Base-by-base conservation (phyloP, 2,888 invertebrate genomes). In the Melieria picta region DNA sequence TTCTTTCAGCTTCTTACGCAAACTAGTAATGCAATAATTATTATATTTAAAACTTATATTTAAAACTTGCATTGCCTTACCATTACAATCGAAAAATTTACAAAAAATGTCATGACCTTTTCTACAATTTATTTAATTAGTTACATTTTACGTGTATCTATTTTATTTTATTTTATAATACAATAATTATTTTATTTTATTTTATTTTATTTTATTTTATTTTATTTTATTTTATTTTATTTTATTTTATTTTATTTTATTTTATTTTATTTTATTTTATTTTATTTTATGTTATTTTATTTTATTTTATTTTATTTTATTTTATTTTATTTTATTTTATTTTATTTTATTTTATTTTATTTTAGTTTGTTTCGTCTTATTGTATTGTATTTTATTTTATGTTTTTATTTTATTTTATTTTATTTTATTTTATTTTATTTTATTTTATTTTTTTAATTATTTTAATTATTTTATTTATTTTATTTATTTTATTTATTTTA, bases 201-300 rank as follows among this genome's bases (percentile, higher is more conserved):
- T 55, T 55, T 4, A n/a, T 55, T 55, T 55, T n/a, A n/a, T 55
- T 55, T 55, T 4, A n/a, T 55, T 55, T 55, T n/a, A n/a, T 55
- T 55, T 55, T n/a, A n/a, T 55, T 55, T 6, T n/a, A n/a, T 55
- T 55, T 55, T n/a, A n/a, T 9, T 55, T 55, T n/a, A n/a, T 55
- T 55, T 55, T n/a, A n/a, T 55, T 55, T 55, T n/a, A n/a, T 55
- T 55, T 55, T n/a, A n/a, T 55, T 9, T 55, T n/a, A n/a, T 55
- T 55, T 55, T n/a, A n/a, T 55, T 55, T 55, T n/a, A n/a, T 55
- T 55, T 55, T n/a, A n/a, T 55, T 55, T 55, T n/a, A n/a, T 55
- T 55, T 55, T n/a, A n/a, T 55, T 55, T 55, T n/a, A n/a, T 55
- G 5, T 55, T 4, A n/a, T 55, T 55, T 55, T n/a, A n/a, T 55